phyloP scores from a whole-genome alignment of 2,113 vertebrate species.

The Mesembrinibis cayennensis region DNA sequence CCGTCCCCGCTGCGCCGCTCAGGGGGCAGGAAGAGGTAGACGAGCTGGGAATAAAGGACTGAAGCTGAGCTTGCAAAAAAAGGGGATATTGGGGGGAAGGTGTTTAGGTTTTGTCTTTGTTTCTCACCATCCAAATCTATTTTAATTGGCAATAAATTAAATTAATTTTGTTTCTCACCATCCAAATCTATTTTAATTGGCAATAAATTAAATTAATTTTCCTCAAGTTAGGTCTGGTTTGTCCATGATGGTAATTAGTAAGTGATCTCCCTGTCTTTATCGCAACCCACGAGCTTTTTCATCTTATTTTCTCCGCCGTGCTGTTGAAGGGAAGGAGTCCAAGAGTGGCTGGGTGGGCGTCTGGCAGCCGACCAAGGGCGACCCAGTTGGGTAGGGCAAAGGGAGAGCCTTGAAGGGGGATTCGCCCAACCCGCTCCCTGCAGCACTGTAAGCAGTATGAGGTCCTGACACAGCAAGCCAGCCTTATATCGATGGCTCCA shows the following conservation, averaged over 20 bases:
- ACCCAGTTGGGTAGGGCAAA: accelerated
- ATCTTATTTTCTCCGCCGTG: background rate
- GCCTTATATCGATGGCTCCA: background rate
- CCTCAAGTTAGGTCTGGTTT: background rate
- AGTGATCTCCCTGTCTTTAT: background rate
- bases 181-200: background rate
- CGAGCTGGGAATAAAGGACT: background rate
- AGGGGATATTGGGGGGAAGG: accelerated
- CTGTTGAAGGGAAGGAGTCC: background rate
- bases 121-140: background rate
- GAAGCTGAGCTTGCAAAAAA: background rate
- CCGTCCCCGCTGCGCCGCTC: background rate
- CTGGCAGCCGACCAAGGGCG: background rate
- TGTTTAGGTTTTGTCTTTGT: background rate
- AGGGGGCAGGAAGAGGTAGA: background rate
- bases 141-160: background rate
- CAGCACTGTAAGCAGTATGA: background rate
- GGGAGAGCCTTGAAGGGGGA: accelerated
- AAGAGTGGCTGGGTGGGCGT: background rate
- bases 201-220: background rate
- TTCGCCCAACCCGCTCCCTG: accelerated
- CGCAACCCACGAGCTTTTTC: background rate
- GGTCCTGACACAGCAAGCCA: background rate
- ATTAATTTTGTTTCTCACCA: background rate
- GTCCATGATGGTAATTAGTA: background rate